Conservation (phyloP, 2,797 vertebrate species). For the Benthosema pterotum region DNA sequence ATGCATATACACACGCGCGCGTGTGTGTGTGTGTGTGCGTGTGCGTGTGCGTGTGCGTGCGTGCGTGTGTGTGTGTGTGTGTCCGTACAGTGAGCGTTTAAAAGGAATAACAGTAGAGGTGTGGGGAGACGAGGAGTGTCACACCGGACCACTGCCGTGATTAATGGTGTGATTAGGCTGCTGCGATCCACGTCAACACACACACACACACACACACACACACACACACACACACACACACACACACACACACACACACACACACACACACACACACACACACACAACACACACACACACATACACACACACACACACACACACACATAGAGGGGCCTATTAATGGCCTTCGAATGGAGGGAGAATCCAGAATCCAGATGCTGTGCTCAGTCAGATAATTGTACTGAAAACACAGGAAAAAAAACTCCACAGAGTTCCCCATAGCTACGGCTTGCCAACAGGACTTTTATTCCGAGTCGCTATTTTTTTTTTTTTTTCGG, state of each 20-base stretch:
- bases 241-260: slow-evolving; percentile 39
- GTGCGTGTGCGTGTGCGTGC: neutral
- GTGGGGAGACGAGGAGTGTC: slow-evolving; percentile 74
- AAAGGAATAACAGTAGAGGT: slow-evolving; percentile 76
- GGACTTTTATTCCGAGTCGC: slow-evolving; percentile 60
- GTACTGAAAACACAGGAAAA: slow-evolving; percentile 73
- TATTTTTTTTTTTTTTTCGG: slow-evolving; percentile 71
- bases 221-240: slow-evolving; percentile 43
- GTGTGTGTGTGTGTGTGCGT: neutral
- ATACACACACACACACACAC: slow-evolving; percentile 39
- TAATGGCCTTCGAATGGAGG: slow-evolving; percentile 73
- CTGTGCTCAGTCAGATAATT: slow-evolving; percentile 75
- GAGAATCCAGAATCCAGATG: slow-evolving; percentile 77
- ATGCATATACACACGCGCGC: too few relatives aligned
- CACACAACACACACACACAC: slow-evolving; percentile 47
- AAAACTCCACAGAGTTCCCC: too few relatives aligned
- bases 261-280: slow-evolving; percentile 39
- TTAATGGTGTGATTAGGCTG: slow-evolving; percentile 80
- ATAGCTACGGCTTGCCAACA: slow-evolving; percentile 19
- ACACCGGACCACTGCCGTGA: slow-evolving; percentile 64
- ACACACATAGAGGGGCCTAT: slow-evolving; percentile 65
- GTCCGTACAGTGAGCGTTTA: slow-evolving; percentile 57
- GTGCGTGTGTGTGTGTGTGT: slow-evolving; percentile 5
- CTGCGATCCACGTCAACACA: slow-evolving; percentile 70
- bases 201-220: slow-evolving; percentile 43